phyloP scores from a whole-genome alignment of 2,888 invertebrate genomes.

The Raillietiella orientalis region DNA sequence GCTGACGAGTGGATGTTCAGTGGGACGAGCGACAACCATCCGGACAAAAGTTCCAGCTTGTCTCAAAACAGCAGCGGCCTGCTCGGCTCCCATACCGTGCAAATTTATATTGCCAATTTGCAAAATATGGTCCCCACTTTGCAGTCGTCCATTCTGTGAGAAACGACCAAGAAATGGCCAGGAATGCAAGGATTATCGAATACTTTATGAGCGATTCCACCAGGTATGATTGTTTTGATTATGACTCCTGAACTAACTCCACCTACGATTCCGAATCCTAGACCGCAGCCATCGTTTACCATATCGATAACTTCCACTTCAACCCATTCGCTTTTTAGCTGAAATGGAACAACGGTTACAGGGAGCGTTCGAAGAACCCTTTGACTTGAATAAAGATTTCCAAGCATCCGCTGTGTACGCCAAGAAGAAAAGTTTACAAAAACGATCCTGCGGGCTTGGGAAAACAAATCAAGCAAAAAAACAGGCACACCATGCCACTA shows the following conservation, averaged over 20 bases:
- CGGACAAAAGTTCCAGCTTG: conserved; percentile 85
- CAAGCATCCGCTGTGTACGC: no score
- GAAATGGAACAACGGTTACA: no score
- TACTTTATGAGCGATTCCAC: conserved; percentile 84
- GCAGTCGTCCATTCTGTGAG: conserved; percentile 58
- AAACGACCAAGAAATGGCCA: conserved; percentile 4
- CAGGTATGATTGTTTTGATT: conserved; percentile 88
- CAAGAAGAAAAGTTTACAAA: no score
- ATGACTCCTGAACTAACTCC: conserved; percentile 57
- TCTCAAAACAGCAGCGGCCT: conserved; percentile 74
- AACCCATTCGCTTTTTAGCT: conserved; percentile 96
- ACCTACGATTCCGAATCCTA: conserved; percentile 96
- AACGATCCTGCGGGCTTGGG: no score
- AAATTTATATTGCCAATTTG: conserved; percentile 82
- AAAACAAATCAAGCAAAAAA: no score
- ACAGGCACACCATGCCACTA: no score
- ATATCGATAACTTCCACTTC: conserved; percentile 95
- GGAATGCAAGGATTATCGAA: not conserved
- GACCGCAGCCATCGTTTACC: conserved; percentile 84
- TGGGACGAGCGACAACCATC: conserved; percentile 68
- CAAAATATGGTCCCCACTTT: conserved; percentile 89
- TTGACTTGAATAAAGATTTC: no score
- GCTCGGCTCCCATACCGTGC: conserved; percentile 84
- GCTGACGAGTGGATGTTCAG: conserved; percentile 56
- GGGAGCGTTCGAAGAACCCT: no score